These are phyloP conservation scores for Lipophrys pholis DNA, from an alignment of 2,113 vertebrate species.

Conservation along the genomic window DNA sequence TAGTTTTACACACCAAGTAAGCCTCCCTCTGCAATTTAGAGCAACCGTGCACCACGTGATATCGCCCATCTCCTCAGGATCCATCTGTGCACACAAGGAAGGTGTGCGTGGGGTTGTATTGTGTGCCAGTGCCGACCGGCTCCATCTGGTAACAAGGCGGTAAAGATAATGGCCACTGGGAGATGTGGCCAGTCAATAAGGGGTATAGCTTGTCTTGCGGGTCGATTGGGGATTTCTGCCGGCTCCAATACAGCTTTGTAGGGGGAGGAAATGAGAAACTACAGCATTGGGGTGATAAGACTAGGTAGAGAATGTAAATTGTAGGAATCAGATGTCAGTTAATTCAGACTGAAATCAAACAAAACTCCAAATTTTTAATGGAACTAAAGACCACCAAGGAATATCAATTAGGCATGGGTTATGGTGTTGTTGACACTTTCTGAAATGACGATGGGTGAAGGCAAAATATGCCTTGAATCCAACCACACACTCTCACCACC, in stretches of 20 bases:
- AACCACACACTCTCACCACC: too few species aligned
- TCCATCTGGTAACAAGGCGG: constrained; percentile 65
- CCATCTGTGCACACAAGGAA: constrained; percentile 64
- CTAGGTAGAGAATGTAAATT: neutral
- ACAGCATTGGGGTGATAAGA: neutral
- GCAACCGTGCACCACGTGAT: constrained; percentile 31
- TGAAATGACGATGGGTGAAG: neutral
- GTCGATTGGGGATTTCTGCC: constrained; percentile 44
- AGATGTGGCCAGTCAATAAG: constrained; percentile 51
- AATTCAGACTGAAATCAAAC: neutral
- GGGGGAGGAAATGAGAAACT: constrained; percentile 23
- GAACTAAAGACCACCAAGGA: neutral
- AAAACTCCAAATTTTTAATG: too few species aligned
- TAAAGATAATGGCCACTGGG: constrained; percentile 54
- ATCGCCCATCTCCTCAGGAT: constrained; percentile 36
- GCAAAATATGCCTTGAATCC: too few species aligned
- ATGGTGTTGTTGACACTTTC: constrained; percentile 3
- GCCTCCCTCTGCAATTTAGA: constrained; percentile 15
- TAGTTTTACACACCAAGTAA: constrained; percentile 14
- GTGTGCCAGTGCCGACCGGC: constrained; percentile 41
- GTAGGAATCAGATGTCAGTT: neutral
- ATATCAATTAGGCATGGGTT: neutral
- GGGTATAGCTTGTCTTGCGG: constrained; percentile 2
- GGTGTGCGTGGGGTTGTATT: constrained; percentile 14
- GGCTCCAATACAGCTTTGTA: constrained; percentile 4